Percentiles rank a stretch among this genome's conserved stretches.
Conservation (phyloP, 2,797 vertebrate species). For the Cichlasoma orientale region DNA sequence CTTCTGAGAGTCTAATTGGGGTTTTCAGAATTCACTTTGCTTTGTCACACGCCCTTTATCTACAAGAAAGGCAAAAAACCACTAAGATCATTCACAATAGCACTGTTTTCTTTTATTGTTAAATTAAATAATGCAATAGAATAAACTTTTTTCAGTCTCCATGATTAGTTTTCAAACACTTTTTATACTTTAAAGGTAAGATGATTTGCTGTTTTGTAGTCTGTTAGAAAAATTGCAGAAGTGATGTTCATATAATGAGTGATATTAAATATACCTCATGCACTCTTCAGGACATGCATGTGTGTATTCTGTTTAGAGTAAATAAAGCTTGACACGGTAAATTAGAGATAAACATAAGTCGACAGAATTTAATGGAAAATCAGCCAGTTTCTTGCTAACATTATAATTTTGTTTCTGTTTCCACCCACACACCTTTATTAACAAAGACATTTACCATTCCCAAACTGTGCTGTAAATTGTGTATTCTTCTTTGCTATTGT, state of each 20-base stretch:
- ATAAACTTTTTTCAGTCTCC: neutral
- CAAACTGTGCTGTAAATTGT: no score
- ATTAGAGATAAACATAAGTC: no score
- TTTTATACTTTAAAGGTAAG: neutral
- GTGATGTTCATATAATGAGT: neutral
- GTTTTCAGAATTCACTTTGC: slow-evolving; percentile 6
- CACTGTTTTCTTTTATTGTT: neutral
- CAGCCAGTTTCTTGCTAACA: neutral
- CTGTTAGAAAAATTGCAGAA: neutral
- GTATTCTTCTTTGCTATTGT: no score
- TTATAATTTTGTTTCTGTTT: no score
- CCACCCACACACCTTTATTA: neutral
- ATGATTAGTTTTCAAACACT: neutral
- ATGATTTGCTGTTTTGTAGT: neutral
- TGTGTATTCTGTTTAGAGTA: neutral
- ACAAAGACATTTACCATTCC: no score
- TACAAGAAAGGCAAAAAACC: neutral
- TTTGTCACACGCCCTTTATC: neutral
- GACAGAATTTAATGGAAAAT: no score
- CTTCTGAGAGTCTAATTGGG: slow-evolving; percentile 31
- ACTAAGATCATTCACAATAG: neutral
- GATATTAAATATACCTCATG: neutral
- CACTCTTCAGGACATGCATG: neutral
- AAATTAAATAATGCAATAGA: neutral
- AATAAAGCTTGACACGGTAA: neutral